These are phyloP conservation scores for Cinclus cinclus DNA, from an alignment of 2,113 vertebrate species.

Conservation along the genomic window DNA sequence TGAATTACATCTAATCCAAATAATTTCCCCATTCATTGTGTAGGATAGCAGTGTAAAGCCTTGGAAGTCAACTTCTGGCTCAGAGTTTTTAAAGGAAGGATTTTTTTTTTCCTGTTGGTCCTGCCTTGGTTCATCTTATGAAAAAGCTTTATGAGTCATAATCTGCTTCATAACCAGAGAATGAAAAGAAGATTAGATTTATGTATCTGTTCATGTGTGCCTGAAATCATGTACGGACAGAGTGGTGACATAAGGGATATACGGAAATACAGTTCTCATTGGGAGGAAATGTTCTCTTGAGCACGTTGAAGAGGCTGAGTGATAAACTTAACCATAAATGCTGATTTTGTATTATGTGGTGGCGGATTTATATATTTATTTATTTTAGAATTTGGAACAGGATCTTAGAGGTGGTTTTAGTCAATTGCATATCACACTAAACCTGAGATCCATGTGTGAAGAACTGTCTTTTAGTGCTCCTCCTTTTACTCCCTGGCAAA, in stretches of 20 bases:
- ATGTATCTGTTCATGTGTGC: background rate
- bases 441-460: background rate
- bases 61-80: background rate
- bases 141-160: background rate
- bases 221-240: background rate
- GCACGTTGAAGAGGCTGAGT: background rate
- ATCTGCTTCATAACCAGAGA: background rate
- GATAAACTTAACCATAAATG: background rate
- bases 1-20: background rate
- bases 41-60: background rate
- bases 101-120: background rate
- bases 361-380: background rate
- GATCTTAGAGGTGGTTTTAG: background rate
- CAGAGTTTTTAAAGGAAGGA: background rate
- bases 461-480: background rate
- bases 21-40: background rate
- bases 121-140: background rate
- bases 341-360: background rate
- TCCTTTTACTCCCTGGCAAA: background rate
- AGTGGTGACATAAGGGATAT: background rate
- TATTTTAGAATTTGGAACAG: background rate
- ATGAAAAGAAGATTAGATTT: slow-evolving; percentile 1
- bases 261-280: background rate
- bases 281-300: background rate
- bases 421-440: background rate